Conservation (phyloP, 2,797 vertebrate genomes). For the Hoplostethus atlanticus region DNA sequence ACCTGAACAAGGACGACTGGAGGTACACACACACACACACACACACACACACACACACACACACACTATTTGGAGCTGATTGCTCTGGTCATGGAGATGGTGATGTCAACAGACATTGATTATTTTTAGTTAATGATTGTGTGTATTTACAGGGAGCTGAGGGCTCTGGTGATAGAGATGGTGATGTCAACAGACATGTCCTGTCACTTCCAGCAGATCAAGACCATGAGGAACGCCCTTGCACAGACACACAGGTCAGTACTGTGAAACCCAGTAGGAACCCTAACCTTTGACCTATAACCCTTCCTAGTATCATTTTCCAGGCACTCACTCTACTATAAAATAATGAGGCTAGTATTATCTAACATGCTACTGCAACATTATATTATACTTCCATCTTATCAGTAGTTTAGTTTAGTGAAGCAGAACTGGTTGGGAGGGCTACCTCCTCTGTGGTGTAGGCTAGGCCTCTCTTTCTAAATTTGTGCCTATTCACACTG, state of each 20-base stretch:
- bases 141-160: conserved; percentile 89
- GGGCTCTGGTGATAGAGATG: conserved; percentile 97
- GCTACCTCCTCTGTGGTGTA: too few relatives aligned
- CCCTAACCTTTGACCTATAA: conserved; percentile 12
- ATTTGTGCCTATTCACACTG: too few relatives aligned
- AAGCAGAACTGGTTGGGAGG: too few relatives aligned
- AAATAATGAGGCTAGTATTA: too few relatives aligned
- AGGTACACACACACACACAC: conserved; percentile 80
- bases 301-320: conserved; percentile 21
- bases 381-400: too few relatives aligned
- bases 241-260: conserved; percentile 93
- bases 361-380: too few relatives aligned
- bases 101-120: conserved; percentile 90
- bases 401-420: too few relatives aligned
- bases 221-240: conserved; percentile 92
- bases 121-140: not conserved
- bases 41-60: conserved; percentile 20
- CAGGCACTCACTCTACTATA: not conserved
- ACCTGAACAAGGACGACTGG: conserved; percentile 98
- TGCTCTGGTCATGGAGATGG: conserved; percentile 92
- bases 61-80: conserved; percentile 70
- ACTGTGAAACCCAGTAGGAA: not conserved
- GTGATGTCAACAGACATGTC: conserved; percentile 99
- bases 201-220: conserved; percentile 98
- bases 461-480: too few relatives aligned